These are phyloP conservation scores for Griposia aprilina DNA, from an alignment of 2,888 invertebrate genomes.

Conservation along the genomic window DNA sequence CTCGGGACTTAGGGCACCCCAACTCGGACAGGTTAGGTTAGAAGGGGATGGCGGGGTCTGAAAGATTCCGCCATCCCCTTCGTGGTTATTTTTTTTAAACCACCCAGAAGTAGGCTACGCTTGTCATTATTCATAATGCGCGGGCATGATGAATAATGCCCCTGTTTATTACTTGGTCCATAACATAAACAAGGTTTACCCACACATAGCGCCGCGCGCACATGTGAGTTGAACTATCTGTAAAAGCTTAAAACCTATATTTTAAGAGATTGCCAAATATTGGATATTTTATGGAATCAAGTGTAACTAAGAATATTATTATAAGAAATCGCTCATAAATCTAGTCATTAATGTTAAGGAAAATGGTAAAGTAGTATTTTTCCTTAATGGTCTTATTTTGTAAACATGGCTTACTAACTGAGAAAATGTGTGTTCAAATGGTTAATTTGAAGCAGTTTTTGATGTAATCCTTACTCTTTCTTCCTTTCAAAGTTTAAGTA, in stretches of 20 bases:
- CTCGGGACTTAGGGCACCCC: no score
- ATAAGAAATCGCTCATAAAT: slow-evolving; percentile 10
- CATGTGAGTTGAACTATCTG: no score
- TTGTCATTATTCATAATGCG: no score
- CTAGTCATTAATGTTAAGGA: slow-evolving; percentile 17
- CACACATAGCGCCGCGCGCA: no score
- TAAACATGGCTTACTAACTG: not conserved
- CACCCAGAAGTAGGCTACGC: no score
- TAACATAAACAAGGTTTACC: no score
- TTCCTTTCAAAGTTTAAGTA: not conserved
- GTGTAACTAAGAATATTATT: not conserved
- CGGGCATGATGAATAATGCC: no score
- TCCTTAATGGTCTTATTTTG: not conserved
- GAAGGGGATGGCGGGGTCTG: no score
- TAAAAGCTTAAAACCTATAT: not conserved
- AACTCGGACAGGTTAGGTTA: no score
- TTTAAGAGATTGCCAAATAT: slow-evolving; percentile 8
- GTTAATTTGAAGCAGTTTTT: not conserved
- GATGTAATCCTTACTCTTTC: not conserved
- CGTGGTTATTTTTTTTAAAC: no score
- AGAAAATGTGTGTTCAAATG: not conserved
- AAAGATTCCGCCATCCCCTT: no score
- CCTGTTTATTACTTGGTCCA: no score
- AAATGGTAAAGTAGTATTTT: not conserved
- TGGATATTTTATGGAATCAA: slow-evolving; percentile 4